Evolutionary conservation across 2,888 invertebrate species (phyloP).

Genomic region (Petrolisthes cinctipes): DNA sequence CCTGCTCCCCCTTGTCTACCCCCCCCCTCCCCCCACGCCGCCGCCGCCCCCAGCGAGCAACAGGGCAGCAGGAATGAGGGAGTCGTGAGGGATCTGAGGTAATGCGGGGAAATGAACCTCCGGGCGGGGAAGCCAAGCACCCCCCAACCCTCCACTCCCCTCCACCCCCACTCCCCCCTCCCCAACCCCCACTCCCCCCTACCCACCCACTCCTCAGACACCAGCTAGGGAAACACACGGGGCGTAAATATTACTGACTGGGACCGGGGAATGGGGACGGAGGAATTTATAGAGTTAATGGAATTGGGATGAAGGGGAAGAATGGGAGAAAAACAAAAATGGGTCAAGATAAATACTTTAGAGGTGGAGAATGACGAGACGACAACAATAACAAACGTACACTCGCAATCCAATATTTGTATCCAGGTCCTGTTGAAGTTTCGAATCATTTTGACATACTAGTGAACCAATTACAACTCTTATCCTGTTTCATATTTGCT

Average conservation of each 20-base stretch:
- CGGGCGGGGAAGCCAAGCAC: too few species aligned
- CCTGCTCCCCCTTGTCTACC: neutral
- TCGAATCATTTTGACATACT: too few species aligned
- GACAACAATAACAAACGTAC: too few species aligned
- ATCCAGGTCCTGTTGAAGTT: too few species aligned
- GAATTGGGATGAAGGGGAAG: neutral
- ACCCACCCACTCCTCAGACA: too few species aligned
- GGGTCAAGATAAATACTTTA: too few species aligned
- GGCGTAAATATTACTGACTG: neutral
- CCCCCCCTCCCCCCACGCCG: neutral
- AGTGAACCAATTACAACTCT: too few species aligned
- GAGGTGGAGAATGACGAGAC: too few species aligned
- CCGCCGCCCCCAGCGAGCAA: conserved; percentile 24
- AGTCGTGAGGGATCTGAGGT: conserved; percentile 46
- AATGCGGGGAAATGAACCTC: conserved; percentile 53
- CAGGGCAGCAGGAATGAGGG: conserved; percentile 51
- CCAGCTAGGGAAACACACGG: neutral
- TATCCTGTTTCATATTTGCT: too few species aligned
- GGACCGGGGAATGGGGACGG: neutral
- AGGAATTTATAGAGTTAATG: neutral
- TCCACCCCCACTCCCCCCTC: conserved; percentile 33
- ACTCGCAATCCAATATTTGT: too few species aligned
- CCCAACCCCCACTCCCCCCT: too few species aligned
- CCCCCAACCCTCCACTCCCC: conserved; percentile 19
- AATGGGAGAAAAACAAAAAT: neutral